A percentile compares a stretch with the other conserved stretches of the same genome.
These are phyloP conservation scores for Lepidonotus clava DNA, from an alignment of 2,888 invertebrate genomes.

Conservation along the genomic window DNA sequence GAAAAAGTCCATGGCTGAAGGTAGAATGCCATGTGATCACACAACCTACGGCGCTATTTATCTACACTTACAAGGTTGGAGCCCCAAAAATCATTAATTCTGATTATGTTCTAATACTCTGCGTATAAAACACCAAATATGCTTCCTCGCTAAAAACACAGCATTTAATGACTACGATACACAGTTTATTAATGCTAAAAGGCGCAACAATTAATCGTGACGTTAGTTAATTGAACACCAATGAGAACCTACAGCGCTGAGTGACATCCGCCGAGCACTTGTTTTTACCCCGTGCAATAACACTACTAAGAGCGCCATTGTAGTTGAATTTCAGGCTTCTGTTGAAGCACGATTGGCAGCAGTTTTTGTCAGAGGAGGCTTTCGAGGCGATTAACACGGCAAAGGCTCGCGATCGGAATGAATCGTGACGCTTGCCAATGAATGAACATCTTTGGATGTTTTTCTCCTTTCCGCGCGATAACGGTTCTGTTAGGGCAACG, in stretches of 20 bases:
- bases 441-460: slow-evolving; percentile 39
- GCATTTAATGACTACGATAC: slow-evolving; percentile 23
- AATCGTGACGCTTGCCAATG: slow-evolving; percentile 46
- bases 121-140: background rate
- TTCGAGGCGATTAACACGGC: slow-evolving; percentile 38
- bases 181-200: slow-evolving; percentile 45
- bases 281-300: slow-evolving; percentile 20
- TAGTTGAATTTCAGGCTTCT: slow-evolving; percentile 19
- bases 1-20: slow-evolving; percentile 26
- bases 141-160: background rate
- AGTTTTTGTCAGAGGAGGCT: slow-evolving; percentile 12
- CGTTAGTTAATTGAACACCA: slow-evolving; percentile 28
- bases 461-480: slow-evolving; percentile 22
- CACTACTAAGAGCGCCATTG: slow-evolving; percentile 26
- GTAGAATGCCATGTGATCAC: slow-evolving; percentile 20
- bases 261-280: slow-evolving; percentile 32
- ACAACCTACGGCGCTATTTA: slow-evolving; percentile 8
- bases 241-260: slow-evolving; percentile 39
- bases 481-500: slow-evolving; percentile 25
- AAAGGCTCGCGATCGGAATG: slow-evolving; percentile 40
- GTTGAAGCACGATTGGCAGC: slow-evolving; percentile 16
- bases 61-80: background rate
- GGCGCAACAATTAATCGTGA: slow-evolving; percentile 30
- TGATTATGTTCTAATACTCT: slow-evolving; percentile 1
- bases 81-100: slow-evolving; percentile 9